Percentiles rank a stretch among this genome's conserved stretches.
These are phyloP conservation scores for Chorisops tibialis DNA, from an alignment of 2,888 invertebrate genomes.

Conservation along the genomic window DNA sequence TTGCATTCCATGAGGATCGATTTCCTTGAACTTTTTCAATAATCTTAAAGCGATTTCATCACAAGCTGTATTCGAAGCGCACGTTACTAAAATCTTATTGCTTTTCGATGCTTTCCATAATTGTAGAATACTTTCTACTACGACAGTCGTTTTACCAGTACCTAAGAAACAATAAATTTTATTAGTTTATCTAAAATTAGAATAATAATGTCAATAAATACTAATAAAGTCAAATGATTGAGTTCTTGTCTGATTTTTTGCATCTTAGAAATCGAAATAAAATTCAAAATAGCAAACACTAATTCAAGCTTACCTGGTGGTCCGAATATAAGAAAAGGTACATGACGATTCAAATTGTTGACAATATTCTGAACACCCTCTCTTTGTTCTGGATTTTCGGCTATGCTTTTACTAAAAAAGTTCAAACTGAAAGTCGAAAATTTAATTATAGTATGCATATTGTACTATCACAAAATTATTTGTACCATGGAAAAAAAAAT, in stretches of 20 bases:
- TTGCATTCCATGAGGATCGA: constrained; percentile 40
- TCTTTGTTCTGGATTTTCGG: constrained; percentile 59
- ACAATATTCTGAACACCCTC: constrained; percentile 67
- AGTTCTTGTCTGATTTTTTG: no score
- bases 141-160: constrained; percentile 69
- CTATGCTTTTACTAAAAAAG: constrained; percentile 47
- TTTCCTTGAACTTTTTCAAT: constrained; percentile 46
- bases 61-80: constrained; percentile 70
- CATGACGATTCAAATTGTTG: constrained; percentile 58
- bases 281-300: no score
- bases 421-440: constrained; percentile 34
- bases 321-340: constrained; percentile 81
- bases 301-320: constrained; percentile 78
- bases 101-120: constrained; percentile 50
- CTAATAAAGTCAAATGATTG: no score
- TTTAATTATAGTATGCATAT: no score
- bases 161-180: constrained; percentile 50
- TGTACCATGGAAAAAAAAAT: no score
- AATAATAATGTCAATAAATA: no score
- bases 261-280: not conserved
- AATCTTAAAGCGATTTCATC: constrained; percentile 61
- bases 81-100: constrained; percentile 60
- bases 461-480: no score
- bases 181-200: not conserved
- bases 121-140: constrained; percentile 69